A percentile compares a stretch with the other conserved stretches of the same genome.
Conservation (phyloP, 2,113 vertebrate species). For the Gopherus evgoodei region DNA sequence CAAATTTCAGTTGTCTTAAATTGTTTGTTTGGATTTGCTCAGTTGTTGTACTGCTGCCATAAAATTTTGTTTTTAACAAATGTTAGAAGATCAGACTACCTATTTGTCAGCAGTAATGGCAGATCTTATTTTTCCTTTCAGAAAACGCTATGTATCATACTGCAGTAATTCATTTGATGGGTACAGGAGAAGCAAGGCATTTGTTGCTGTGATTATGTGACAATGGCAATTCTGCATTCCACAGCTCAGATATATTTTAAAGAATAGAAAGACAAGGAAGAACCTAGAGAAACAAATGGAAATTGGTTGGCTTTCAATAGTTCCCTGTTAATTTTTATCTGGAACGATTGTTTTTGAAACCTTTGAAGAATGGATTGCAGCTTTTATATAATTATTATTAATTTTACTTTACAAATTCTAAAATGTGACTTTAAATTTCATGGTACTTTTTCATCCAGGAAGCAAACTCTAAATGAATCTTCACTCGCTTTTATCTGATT, state of each 20-base stretch:
- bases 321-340: background rate
- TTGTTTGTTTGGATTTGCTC: background rate
- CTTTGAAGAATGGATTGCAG: background rate
- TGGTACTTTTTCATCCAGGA: background rate
- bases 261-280: background rate
- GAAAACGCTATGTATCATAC: background rate
- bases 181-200: background rate
- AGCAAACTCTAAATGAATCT: background rate
- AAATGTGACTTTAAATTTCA: background rate
- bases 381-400: background rate
- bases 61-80: background rate
- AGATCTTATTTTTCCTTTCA: background rate
- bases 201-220: background rate
- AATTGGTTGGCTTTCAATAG: background rate
- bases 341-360: background rate
- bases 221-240: background rate
- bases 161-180: background rate
- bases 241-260: background rate
- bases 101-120: background rate
- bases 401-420: background rate
- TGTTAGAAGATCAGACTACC: background rate
- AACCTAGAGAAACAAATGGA: background rate
- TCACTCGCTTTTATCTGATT: background rate
- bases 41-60: background rate
- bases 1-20: fast-evolving